Evolutionary conservation across 2,888 invertebrate genomes (phyloP).

Genomic region (Cephalotes varians): DNA sequence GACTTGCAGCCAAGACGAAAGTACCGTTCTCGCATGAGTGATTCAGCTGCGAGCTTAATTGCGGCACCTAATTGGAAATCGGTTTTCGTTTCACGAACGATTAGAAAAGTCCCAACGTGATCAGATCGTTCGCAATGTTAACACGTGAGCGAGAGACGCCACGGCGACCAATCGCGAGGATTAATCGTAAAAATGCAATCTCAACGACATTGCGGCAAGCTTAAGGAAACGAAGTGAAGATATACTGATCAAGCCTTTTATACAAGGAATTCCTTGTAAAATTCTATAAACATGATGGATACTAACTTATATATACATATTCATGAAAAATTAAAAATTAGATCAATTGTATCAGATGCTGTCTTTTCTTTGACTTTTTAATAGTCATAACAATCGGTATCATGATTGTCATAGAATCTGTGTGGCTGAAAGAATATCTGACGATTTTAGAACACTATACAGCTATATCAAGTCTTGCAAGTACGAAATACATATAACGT

Average conservation of each 20-base stretch:
- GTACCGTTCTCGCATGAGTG: neutral
- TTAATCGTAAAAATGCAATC: conserved; percentile 67
- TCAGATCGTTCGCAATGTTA: conserved; percentile 29
- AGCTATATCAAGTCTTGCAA: neutral
- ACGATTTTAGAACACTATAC: neutral
- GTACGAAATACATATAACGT: neutral
- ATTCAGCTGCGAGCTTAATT: conserved; percentile 37
- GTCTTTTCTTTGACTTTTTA: neutral
- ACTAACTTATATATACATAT: neutral
- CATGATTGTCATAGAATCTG: neutral
- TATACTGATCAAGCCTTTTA: conserved; percentile 36
- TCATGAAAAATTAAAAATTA: neutral
- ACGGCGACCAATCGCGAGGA: conserved; percentile 69
- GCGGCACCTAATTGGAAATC: conserved; percentile 41
- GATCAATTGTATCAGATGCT: neutral
- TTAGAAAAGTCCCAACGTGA: conserved; percentile 46
- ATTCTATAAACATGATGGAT: neutral
- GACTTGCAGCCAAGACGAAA: conserved; percentile 10
- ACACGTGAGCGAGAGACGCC: conserved; percentile 49
- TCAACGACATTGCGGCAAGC: conserved; percentile 73
- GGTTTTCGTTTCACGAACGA: conserved; percentile 49
- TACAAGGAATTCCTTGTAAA: neutral
- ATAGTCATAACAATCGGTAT: neutral
- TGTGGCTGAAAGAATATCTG: neutral
- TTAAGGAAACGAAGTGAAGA: conserved; percentile 60